These are phyloP conservation scores for Microtus agrestis DNA, from an alignment of 2,797 vertebrate species.

Conservation along the genomic window DNA sequence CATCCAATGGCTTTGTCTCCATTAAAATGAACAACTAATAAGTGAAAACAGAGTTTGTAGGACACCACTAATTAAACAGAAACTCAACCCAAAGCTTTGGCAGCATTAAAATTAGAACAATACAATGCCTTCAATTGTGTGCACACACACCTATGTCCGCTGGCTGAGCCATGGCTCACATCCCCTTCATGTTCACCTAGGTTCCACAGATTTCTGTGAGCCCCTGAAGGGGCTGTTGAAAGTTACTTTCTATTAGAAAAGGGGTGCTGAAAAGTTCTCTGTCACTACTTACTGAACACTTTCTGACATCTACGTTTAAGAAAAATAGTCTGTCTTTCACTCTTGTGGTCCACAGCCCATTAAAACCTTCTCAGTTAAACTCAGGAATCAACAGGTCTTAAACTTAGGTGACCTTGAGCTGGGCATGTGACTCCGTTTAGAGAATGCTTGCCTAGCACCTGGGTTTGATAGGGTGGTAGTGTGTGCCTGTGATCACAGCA, in stretches of 20 bases:
- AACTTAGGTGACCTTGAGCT: not conserved
- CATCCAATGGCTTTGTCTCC: not conserved
- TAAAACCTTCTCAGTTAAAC: not conserved
- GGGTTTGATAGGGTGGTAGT: not conserved
- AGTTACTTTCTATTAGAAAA: slow-evolving; percentile 33
- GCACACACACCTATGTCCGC: not conserved
- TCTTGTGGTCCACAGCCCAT: not conserved
- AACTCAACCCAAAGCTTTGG: not conserved
- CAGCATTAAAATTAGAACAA: not conserved
- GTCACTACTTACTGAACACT: not conserved
- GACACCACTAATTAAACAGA: not conserved
- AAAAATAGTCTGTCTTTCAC: not conserved
- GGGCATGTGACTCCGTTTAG: not conserved
- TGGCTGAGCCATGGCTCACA: not conserved
- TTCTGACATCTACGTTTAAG: slow-evolving; percentile 17
- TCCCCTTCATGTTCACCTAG: not conserved
- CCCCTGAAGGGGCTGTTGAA: not conserved
- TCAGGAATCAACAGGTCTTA: not conserved
- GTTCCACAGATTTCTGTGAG: not conserved
- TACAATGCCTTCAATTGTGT: not conserved
- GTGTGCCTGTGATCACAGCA: not conserved
- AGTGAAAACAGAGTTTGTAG: slow-evolving; percentile 4
- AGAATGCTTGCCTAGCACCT: not conserved
- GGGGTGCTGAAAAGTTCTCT: not conserved
- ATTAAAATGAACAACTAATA: not conserved